Percentiles rank a stretch among this genome's conserved stretches.
Evolutionary conservation across 2,888 invertebrate species (phyloP).

Genomic region (Corythucha ciliata): DNA sequence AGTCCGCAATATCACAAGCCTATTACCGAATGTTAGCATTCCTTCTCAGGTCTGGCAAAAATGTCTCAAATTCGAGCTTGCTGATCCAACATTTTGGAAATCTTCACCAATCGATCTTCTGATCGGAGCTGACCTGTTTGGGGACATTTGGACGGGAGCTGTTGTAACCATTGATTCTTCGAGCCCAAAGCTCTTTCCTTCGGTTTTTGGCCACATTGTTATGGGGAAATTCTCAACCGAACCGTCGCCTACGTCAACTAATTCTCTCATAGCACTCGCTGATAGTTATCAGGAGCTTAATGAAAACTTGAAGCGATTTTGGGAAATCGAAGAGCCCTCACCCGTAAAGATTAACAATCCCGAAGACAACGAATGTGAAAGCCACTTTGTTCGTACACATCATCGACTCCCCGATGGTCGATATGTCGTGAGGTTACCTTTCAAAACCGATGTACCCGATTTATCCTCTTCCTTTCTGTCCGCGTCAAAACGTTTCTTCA

Average conservation of each 20-base stretch:
- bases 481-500: slow-evolving; percentile 12
- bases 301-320: neutral
- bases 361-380: slow-evolving; percentile 14
- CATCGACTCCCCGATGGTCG: slow-evolving; percentile 9
- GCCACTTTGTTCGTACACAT: slow-evolving; percentile 12
- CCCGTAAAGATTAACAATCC: neutral
- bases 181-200: neutral
- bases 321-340: slow-evolving; percentile 14
- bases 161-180: neutral
- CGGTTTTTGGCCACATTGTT: slow-evolving; percentile 13
- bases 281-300: slow-evolving; percentile 1
- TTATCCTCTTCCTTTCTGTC: neutral
- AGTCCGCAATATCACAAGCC: slow-evolving; percentile 11
- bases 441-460: slow-evolving; percentile 8
- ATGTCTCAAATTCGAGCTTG: slow-evolving; percentile 12
- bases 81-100: slow-evolving; percentile 20
- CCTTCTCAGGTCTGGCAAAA: neutral
- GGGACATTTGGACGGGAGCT: slow-evolving; percentile 2
- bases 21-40: slow-evolving; percentile 11
- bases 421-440: slow-evolving; percentile 13
- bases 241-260: neutral
- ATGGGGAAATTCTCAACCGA: slow-evolving; percentile 4
- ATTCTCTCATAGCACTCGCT: slow-evolving; percentile 5
- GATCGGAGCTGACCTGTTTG: slow-evolving; percentile 20
- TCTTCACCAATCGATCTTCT: slow-evolving; percentile 17